phyloP scores from a whole-genome alignment of 2,113 vertebrate genomes.

The Saiga tatarica region DNA sequence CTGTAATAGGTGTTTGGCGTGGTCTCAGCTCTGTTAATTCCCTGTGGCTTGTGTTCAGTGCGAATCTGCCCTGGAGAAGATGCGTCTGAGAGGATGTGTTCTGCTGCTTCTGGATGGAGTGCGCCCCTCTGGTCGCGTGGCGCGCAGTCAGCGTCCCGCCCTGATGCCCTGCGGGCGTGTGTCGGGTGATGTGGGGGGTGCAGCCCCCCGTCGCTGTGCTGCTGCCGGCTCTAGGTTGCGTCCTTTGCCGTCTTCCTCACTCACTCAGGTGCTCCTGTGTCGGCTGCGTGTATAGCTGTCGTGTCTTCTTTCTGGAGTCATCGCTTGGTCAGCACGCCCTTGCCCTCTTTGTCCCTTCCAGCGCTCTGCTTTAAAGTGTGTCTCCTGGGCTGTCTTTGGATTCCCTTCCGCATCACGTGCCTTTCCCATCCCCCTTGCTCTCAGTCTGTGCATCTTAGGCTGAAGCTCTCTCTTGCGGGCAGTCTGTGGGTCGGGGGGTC shows the following conservation, averaged over 20 bases:
- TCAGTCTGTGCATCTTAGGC: not conserved
- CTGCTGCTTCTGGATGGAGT: not conserved
- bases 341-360: not conserved
- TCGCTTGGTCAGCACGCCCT: accelerated
- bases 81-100: no score
- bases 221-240: accelerated
- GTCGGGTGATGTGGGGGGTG: not conserved
- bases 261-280: accelerated
- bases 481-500: accelerated
- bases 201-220: not conserved
- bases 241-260: accelerated
- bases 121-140: accelerated
- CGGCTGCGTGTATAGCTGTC: accelerated
- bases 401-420: no score
- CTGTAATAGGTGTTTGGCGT: not conserved
- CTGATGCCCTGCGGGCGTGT: accelerated
- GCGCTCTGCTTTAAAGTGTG: no score
- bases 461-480: not conserved
- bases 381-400: not conserved
- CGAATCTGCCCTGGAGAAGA: not conserved
- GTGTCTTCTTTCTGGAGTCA: not conserved
- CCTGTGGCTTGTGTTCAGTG: not conserved
- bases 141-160: accelerated
- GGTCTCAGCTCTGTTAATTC: not conserved
- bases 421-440: not conserved